Conservation (phyloP, 2,888 invertebrate species). For the Chaitophorus viminalis region DNA sequence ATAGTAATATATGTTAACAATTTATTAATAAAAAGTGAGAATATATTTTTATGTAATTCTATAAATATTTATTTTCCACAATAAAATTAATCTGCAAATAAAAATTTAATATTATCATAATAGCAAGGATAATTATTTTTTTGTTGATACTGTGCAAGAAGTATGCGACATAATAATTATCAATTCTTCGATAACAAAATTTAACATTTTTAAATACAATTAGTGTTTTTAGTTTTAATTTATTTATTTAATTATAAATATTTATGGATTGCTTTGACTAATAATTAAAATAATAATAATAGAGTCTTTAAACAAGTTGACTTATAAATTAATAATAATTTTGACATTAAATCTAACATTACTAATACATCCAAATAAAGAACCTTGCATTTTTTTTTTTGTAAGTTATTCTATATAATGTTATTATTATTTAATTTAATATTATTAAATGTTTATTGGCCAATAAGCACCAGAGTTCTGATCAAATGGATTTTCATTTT, state of each 20-base stretch:
- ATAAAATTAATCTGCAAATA: not conserved
- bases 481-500: not conserved
- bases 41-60: not conserved
- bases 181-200: not conserved
- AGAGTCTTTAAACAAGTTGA: not conserved
- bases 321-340: not conserved
- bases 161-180: not conserved
- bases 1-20: not conserved
- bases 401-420: no score
- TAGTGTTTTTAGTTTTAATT: not conserved
- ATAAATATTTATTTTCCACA: not conserved
- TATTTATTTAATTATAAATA: not conserved
- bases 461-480: not conserved
- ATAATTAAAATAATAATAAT: no score
- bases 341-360: not conserved
- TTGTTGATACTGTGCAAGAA: not conserved
- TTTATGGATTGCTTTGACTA: no score
- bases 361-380: not conserved
- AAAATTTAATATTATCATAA: not conserved
- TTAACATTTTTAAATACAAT: not conserved
- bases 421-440: not conserved
- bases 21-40: not conserved
- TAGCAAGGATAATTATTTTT: not conserved
- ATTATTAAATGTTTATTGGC: not conserved
- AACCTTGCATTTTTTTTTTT: not conserved